Conservation (phyloP, 1,140 invertebrate genomes). For the Drosophila hydei region DNA sequence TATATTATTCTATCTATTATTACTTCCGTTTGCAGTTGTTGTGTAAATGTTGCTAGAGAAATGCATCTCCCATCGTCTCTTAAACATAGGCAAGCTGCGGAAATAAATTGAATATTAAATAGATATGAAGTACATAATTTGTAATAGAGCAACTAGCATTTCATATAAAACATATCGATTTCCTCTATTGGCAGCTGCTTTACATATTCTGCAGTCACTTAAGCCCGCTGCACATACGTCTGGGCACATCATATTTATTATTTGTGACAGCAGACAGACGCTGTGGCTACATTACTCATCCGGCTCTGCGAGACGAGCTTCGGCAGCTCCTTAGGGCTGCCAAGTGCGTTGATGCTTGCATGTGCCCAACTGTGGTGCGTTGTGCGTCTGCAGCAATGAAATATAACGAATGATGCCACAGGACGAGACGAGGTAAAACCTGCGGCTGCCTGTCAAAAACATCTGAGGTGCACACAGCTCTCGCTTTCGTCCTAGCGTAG, state of each 20-base stretch:
- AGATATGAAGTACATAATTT: background rate
- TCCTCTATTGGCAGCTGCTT: background rate
- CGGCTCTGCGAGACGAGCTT: background rate
- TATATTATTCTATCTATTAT: no score
- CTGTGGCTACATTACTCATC: constrained; percentile 55
- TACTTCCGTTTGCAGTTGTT: no score
- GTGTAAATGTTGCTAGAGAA: no score
- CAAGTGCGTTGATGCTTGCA: constrained; percentile 64
- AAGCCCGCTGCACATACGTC: constrained; percentile 11
- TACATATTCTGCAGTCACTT: constrained; percentile 8
- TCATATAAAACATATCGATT: background rate
- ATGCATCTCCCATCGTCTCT: no score
- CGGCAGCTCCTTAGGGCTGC: constrained; percentile 6
- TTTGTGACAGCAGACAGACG: constrained; percentile 32
- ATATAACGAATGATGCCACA: constrained; percentile 80
- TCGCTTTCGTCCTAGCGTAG: background rate
- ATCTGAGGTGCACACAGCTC: constrained; percentile 32
- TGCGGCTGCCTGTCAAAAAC: constrained; percentile 76
- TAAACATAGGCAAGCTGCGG: no score
- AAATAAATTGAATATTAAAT: background rate
- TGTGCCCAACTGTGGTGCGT: constrained; percentile 11
- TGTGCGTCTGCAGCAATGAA: constrained; percentile 54
- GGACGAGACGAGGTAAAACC: constrained; percentile 41
- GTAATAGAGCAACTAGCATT: background rate
- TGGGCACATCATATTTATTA: constrained; percentile 7